Conservation (phyloP, 1,140 invertebrate genomes). For the Trigoniulus corallinus region DNA sequence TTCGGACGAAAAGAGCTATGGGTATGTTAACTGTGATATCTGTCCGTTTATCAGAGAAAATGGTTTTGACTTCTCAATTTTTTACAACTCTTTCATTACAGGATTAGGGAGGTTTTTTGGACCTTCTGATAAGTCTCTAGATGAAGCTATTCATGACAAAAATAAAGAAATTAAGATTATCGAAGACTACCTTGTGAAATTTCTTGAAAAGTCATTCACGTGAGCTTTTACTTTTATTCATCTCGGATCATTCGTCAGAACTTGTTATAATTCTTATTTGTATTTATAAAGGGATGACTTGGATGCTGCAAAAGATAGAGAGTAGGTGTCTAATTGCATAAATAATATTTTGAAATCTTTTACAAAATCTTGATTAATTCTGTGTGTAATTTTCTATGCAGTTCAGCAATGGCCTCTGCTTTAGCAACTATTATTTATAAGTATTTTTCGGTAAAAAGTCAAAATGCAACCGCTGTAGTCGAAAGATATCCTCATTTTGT, state of each 20-base stretch:
- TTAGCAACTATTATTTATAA: conserved; percentile 59
- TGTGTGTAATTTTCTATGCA: conserved; percentile 2
- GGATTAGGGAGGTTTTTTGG: conserved; percentile 82
- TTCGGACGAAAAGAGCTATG: conserved; percentile 71
- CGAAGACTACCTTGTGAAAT: conserved; percentile 50
- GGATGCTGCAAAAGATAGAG: conserved; percentile 44
- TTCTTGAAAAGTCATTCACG: conserved; percentile 50
- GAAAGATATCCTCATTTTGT: conserved; percentile 60
- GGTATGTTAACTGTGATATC: no score
- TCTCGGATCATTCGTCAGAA: conserved; percentile 1
- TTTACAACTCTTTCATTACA: conserved; percentile 13
- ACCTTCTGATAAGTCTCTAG: conserved; percentile 59
- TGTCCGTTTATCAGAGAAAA: conserved; percentile 1
- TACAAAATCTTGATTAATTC: not conserved
- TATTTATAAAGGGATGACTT: conserved; percentile 45
- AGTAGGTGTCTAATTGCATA: conserved; percentile 18
- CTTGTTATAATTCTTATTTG: conserved; percentile 8
- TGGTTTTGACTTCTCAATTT: not conserved
- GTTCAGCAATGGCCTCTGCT: conserved; percentile 49
- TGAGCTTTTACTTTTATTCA: conserved; percentile 26
- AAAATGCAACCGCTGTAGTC: conserved; percentile 30
- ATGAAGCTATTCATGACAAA: conserved; percentile 65
- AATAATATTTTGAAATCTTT: not conserved
- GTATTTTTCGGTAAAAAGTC: conserved; percentile 44
- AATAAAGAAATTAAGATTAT: conserved; percentile 55